Conservation (phyloP, 2,797 vertebrate species). For the Acrocephalus scirpaceus region DNA sequence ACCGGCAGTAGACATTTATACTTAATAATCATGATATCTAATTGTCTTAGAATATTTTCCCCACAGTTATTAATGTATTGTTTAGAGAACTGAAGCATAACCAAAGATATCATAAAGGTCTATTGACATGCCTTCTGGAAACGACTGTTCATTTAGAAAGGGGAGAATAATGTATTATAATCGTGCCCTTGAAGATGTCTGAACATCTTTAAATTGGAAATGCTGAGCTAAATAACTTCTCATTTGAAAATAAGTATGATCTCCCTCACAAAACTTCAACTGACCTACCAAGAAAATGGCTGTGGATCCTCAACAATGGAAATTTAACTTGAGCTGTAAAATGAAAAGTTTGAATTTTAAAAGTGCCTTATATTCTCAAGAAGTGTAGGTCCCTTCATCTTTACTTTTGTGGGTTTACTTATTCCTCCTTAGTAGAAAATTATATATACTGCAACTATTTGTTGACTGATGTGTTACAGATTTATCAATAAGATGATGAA, state of each 20-base stretch:
- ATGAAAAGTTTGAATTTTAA: not conserved
- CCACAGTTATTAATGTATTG: not conserved
- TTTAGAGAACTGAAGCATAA: constrained; percentile 17
- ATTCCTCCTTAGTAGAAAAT: not conserved
- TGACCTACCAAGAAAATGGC: not conserved
- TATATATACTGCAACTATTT: not conserved
- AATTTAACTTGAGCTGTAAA: not conserved
- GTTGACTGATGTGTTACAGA: not conserved
- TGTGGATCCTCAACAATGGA: not conserved
- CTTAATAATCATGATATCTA: not conserved
- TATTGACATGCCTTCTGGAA: not conserved
- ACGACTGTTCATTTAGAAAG: not conserved
- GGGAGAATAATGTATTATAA: not conserved
- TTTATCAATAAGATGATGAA: not conserved
- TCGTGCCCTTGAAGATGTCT: not conserved
- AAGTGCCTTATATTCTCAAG: not conserved
- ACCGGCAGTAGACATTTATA: not conserved
- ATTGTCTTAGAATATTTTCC: not conserved
- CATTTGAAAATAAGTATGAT: not conserved
- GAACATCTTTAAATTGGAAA: not conserved
- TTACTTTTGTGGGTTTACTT: not conserved
- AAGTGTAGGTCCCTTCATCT: not conserved
- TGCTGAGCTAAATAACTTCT: not conserved
- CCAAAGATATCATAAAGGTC: not conserved
- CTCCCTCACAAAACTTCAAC: not conserved